Conservation (phyloP, 2,888 invertebrate species). For the Tethea ocularis region DNA sequence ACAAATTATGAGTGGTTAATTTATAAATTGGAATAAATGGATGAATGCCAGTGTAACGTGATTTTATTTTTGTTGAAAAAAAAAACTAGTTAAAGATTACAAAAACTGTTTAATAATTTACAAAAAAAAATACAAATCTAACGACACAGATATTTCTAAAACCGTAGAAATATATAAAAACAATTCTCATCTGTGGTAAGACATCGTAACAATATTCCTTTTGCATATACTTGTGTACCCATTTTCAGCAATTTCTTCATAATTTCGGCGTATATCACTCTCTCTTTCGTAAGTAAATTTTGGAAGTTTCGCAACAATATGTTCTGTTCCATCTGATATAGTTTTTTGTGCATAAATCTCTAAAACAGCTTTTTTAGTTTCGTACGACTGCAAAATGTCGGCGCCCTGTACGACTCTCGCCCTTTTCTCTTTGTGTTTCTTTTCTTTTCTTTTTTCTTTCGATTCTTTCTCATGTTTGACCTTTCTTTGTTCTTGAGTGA, state of each 20-base stretch:
- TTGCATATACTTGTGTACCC: slow-evolving; percentile 35
- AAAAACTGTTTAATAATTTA: slow-evolving; percentile 1
- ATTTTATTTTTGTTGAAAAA: background rate
- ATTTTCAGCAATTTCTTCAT: slow-evolving; percentile 32
- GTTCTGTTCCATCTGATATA: slow-evolving; percentile 40
- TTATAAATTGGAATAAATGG: background rate
- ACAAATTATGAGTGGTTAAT: background rate
- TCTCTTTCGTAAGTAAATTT: slow-evolving; percentile 59
- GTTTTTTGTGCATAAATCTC: slow-evolving; percentile 65
- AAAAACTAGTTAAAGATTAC: background rate
- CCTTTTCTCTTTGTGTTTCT: slow-evolving; percentile 15
- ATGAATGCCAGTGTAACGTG: background rate
- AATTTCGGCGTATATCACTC: slow-evolving; percentile 40
- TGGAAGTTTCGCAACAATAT: slow-evolving; percentile 61
- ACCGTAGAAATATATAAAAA: slow-evolving; percentile 6
- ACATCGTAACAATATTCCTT: slow-evolving; percentile 45
- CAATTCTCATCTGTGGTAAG: slow-evolving; percentile 32
- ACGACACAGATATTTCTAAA: slow-evolving; percentile 3
- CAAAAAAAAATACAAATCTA: slow-evolving; percentile 1
- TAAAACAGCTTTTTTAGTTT: slow-evolving; percentile 70
- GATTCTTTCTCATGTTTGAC: slow-evolving; percentile 5
- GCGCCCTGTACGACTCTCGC: slow-evolving; percentile 23
- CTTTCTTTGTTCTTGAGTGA: slow-evolving; percentile 11
- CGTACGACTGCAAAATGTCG: slow-evolving; percentile 65
- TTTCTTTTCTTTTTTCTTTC: slow-evolving; percentile 13